These are phyloP conservation scores for Oplegnathus fasciatus DNA, from an alignment of 2,113 vertebrate species.

Conservation along the genomic window DNA sequence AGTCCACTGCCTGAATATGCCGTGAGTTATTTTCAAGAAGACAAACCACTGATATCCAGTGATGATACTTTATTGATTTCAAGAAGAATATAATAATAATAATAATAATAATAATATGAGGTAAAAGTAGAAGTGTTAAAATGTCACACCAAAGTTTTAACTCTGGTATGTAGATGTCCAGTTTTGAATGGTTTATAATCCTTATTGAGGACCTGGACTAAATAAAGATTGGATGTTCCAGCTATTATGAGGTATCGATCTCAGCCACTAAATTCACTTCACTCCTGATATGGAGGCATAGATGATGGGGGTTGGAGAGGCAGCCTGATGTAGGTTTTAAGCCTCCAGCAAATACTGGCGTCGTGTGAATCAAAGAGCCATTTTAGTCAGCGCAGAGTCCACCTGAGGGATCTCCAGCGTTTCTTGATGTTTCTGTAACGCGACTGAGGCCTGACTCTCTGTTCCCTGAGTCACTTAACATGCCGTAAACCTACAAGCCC, in stretches of 20 bases:
- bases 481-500: not conserved
- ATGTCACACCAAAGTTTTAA: not conserved
- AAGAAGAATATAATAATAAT: not conserved
- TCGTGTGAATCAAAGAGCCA: constrained; percentile 60
- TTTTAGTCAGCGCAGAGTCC: constrained; percentile 26
- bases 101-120: not conserved
- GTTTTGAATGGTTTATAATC: not conserved
- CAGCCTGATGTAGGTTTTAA: constrained; percentile 27
- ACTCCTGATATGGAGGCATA: constrained; percentile 1
- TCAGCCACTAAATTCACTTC: constrained; percentile 29
- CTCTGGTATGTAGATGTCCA: not conserved
- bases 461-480: not conserved
- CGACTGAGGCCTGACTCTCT: constrained; percentile 1
- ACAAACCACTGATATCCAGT: not conserved
- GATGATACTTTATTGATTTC: not conserved
- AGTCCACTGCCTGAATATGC: not conserved
- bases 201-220: not conserved
- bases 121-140: constrained; percentile 2
- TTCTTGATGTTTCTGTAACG: constrained; percentile 28
- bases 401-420: constrained; percentile 27
- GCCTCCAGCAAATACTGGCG: constrained; percentile 27
- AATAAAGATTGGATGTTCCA: constrained; percentile 1
- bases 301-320: constrained; percentile 29
- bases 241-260: constrained; percentile 55
- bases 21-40: not conserved